Evolutionary conservation across 2,888 invertebrate genomes (phyloP).

Genomic region (Cyclophora punctaria): DNA sequence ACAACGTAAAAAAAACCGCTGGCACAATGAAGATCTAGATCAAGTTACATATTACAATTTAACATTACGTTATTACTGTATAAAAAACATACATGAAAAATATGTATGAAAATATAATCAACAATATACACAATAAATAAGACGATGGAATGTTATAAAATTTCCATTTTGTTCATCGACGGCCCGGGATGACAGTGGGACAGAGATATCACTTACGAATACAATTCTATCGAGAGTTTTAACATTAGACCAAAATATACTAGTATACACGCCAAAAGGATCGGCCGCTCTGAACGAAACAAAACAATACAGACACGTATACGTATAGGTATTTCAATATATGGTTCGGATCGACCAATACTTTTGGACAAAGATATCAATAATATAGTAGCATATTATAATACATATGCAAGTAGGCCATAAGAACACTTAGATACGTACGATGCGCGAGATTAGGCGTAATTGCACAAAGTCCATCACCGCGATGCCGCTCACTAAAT

Average conservation of each 20-base stretch:
- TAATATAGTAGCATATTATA: not conserved
- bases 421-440: constrained; percentile 28
- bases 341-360: too few relatives aligned
- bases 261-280: too few relatives aligned
- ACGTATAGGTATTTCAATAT: too few relatives aligned
- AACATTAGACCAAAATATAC: not conserved
- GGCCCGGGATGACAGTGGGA: constrained; percentile 24
- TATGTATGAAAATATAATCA: constrained; percentile 60
- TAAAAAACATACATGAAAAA: constrained; percentile 62
- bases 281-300: too few relatives aligned
- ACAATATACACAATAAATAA: constrained; percentile 74
- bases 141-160: constrained; percentile 71
- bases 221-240: not conserved
- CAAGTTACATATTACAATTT: constrained; percentile 59
- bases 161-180: constrained; percentile 44
- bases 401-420: constrained; percentile 37
- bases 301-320: too few relatives aligned
- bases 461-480: constrained; percentile 12
- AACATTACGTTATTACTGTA: constrained; percentile 49
- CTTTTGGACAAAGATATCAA: not conserved
- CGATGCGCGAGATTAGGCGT: constrained; percentile 10
- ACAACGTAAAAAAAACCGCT: constrained; percentile 45
- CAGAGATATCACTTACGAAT: constrained; percentile 27
- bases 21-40: constrained; percentile 73
- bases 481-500: constrained; percentile 1